phyloP scores from a whole-genome alignment of 2,797 vertebrate species.

The Psittacula derbiana region DNA sequence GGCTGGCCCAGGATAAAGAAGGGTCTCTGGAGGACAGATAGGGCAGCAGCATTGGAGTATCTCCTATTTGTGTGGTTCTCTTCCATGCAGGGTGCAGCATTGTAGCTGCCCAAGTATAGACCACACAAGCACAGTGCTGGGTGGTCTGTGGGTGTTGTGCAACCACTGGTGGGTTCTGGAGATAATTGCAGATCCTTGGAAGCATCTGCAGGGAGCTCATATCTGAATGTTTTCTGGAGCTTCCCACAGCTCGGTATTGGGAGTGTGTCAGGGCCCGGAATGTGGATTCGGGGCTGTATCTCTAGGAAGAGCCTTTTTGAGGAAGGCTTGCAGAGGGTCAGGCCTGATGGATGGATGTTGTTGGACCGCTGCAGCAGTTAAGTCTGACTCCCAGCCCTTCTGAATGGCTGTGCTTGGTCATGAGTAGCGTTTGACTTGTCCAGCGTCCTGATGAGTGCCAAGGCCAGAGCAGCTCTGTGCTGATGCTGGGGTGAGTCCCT shows the following conservation, averaged over 20 bases:
- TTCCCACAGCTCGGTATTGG: not conserved
- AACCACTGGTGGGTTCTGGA: not conserved
- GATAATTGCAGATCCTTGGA: not conserved
- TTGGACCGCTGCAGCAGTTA: not conserved
- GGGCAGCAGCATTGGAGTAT: not conserved
- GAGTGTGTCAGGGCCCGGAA: not conserved
- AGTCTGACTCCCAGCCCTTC: not conserved
- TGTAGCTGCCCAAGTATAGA: not conserved
- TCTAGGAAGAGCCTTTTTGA: not conserved
- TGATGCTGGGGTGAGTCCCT: not conserved
- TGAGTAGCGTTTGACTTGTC: not conserved
- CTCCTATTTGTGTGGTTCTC: not conserved
- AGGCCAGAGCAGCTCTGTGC: not conserved
- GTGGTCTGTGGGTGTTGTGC: slow-evolving; percentile 33
- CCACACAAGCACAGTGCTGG: not conserved
- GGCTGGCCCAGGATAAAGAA: accelerated
- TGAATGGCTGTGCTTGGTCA: not conserved
- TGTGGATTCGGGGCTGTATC: not conserved
- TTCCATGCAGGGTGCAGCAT: not conserved
- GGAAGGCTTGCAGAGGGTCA: not conserved
- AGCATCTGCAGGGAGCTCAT: not conserved
- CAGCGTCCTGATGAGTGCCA: not conserved
- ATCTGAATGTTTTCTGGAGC: not conserved
- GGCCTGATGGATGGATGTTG: not conserved
- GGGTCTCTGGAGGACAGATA: not conserved